These are phyloP conservation scores for Artibeus jamaicensis DNA, from an alignment of 2,797 vertebrate genomes.

Conservation along the genomic window DNA sequence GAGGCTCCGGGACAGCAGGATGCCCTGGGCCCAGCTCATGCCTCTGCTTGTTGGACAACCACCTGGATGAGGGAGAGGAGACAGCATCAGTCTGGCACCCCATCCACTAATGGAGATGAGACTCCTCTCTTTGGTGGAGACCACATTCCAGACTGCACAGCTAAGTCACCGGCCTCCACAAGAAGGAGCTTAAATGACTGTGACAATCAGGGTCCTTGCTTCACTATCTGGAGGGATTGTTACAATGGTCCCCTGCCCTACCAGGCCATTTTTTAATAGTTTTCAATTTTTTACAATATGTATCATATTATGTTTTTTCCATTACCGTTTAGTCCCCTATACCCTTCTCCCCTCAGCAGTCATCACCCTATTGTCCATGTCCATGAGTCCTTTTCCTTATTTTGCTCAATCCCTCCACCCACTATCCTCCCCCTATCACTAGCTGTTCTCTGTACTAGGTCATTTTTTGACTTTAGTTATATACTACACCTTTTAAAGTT, in stretches of 20 bases:
- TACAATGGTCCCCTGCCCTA: not conserved
- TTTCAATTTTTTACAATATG: too few species aligned
- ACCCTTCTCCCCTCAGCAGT: too few species aligned
- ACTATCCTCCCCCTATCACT: too few species aligned
- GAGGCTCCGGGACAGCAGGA: slow-evolving; percentile 49
- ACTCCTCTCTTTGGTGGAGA: too few species aligned
- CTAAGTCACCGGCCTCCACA: too few species aligned
- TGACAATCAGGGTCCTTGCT: not conserved
- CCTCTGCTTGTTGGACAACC: not conserved
- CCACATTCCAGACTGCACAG: not conserved
- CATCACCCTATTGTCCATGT: too few species aligned
- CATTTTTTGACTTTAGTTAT: too few species aligned
- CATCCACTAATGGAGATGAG: not conserved
- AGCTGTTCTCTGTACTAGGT: too few species aligned
- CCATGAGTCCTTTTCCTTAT: too few species aligned
- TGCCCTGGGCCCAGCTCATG: slow-evolving; percentile 63
- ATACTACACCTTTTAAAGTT: not conserved
- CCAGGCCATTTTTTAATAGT: not conserved
- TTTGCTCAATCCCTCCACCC: too few species aligned
- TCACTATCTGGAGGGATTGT: not conserved
- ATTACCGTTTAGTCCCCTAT: too few species aligned
- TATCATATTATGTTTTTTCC: too few species aligned
- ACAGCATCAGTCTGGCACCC: not conserved
- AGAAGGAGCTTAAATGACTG: not conserved
- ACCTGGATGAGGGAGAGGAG: slow-evolving; percentile 35